Evolutionary conservation across 2,113 vertebrate species (phyloP).

Genomic region (Hyla sarda): DNA sequence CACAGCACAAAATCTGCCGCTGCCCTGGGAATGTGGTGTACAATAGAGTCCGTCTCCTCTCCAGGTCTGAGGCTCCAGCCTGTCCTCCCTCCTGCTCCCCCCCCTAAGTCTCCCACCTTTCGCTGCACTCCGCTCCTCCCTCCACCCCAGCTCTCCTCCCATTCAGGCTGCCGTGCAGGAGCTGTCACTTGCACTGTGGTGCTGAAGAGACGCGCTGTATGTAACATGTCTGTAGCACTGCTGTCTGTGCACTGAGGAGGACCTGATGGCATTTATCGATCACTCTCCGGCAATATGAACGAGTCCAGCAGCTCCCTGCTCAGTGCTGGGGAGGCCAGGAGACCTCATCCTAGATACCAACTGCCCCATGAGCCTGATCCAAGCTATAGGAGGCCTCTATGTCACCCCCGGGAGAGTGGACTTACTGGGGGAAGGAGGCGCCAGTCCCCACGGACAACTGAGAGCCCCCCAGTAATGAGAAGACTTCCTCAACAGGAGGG

Average conservation of each 20-base stretch:
- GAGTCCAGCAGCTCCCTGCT: constrained; percentile 87
- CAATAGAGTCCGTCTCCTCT: too few species aligned
- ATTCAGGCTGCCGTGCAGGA: constrained; percentile 52
- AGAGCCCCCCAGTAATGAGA: constrained; percentile 62
- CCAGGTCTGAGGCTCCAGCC: neutral
- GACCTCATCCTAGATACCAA: constrained; percentile 57
- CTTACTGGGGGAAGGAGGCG: constrained; percentile 68
- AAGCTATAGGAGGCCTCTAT: constrained; percentile 88
- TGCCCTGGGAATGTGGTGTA: too few species aligned
- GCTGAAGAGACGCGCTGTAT: constrained; percentile 73
- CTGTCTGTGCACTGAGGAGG: constrained; percentile 66
- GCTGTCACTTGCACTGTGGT: constrained; percentile 76
- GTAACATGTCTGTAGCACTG: constrained; percentile 63
- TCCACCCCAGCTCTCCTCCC: constrained; percentile 9
- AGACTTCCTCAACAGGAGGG: constrained; percentile 58
- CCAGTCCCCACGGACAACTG: constrained; percentile 59
- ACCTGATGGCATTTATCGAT: constrained; percentile 59
- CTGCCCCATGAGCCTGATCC: constrained; percentile 77
- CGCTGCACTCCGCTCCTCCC: neutral
- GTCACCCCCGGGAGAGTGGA: constrained; percentile 79
- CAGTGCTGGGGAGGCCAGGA: constrained; percentile 66
- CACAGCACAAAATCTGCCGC: neutral
- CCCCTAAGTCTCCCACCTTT: neutral
- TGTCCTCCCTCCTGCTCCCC: neutral
- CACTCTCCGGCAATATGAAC: constrained; percentile 74